Evolutionary conservation across 2,113 vertebrate species (phyloP).

Genomic region (Rhynchomys soricoides): DNA sequence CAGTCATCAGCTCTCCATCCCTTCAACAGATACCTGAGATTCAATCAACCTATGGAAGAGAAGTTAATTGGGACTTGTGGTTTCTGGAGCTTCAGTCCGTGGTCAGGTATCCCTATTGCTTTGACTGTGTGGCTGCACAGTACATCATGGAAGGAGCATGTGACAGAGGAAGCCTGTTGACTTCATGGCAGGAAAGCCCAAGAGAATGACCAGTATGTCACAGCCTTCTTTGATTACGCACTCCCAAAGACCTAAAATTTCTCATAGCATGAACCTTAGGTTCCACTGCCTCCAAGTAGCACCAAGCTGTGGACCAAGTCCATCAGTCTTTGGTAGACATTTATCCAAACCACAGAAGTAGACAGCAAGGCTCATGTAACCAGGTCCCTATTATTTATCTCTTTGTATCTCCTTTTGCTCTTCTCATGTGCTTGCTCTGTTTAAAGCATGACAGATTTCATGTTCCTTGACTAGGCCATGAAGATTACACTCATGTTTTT

Average conservation of each 20-base stretch:
- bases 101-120: neutral
- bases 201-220: neutral
- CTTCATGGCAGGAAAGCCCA: neutral
- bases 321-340: neutral
- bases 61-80: neutral
- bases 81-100: neutral
- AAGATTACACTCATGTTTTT: neutral
- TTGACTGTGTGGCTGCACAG: neutral
- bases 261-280: neutral
- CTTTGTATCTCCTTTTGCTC: too few species aligned
- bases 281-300: neutral
- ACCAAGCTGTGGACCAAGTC: neutral
- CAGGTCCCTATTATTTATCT: neutral
- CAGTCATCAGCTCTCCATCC: neutral
- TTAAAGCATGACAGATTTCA: neutral
- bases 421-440: neutral
- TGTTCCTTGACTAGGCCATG: neutral
- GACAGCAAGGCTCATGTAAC: neutral
- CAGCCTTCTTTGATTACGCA: neutral
- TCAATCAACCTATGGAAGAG: neutral
- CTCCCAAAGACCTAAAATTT: neutral
- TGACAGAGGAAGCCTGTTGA: neutral
- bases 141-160: neutral
- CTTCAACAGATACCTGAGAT: neutral
- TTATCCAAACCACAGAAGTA: neutral